Evolutionary conservation across 2,888 invertebrate species (phyloP).

Genomic region (Alloscopus bannaensis): DNA sequence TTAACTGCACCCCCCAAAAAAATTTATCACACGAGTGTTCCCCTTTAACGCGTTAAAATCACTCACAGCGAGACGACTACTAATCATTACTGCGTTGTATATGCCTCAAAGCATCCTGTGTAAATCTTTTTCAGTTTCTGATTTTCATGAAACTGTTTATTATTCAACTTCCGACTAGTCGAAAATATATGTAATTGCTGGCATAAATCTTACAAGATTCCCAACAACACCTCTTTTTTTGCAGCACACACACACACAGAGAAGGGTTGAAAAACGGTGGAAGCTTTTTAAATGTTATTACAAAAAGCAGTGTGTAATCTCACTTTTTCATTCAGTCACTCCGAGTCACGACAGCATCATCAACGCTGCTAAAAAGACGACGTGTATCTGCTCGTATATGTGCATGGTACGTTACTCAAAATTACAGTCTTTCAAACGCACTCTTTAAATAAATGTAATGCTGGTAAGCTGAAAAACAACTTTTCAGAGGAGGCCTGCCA

Average conservation of each 20-base stretch:
- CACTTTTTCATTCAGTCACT: conserved; percentile 47
- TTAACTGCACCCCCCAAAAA: too few relatives aligned
- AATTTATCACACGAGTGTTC: too few relatives aligned
- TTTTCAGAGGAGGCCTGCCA: conserved; percentile 41
- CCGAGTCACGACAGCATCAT: conserved; percentile 45
- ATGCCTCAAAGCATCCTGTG: too few relatives aligned
- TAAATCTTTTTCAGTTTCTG: conserved; percentile 24
- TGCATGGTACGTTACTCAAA: too few relatives aligned
- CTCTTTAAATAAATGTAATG: not conserved
- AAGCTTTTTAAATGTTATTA: conserved; percentile 33
- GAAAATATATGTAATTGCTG: conserved; percentile 42
- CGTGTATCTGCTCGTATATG: not conserved
- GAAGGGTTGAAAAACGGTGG: conserved; percentile 18
- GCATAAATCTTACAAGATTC: conserved; percentile 46
- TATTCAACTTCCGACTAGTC: conserved; percentile 54
- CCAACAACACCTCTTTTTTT: too few relatives aligned
- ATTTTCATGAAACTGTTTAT: conserved; percentile 41
- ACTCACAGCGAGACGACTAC: too few relatives aligned
- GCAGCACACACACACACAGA: conserved; percentile 4
- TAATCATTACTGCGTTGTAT: too few relatives aligned
- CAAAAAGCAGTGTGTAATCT: conserved; percentile 26
- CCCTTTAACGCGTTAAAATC: too few relatives aligned
- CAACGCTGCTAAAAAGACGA: conserved; percentile 16
- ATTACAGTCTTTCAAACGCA: conserved; percentile 14
- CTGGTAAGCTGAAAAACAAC: conserved; percentile 41